Evolutionary conservation across 2,888 invertebrate species (phyloP).

Genomic region (Dicyrtoma fusca): DNA sequence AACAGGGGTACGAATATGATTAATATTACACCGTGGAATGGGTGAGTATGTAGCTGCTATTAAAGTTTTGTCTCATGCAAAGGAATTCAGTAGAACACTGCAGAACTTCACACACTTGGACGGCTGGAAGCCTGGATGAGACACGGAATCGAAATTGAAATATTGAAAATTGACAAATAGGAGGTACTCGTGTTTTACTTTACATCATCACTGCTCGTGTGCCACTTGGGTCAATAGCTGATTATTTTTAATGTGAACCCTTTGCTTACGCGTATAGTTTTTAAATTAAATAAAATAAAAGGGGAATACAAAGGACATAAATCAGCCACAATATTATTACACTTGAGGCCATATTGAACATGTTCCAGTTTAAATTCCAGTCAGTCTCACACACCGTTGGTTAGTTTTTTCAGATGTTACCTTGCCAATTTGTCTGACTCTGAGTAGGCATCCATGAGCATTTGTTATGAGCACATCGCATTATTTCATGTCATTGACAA

Average conservation of each 20-base stretch:
- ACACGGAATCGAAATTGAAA: neutral
- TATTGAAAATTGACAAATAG: neutral
- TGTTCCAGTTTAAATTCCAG: neutral
- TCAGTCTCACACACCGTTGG: neutral
- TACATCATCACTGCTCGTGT: conserved; percentile 10
- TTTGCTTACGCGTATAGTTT: neutral
- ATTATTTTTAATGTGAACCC: conserved; percentile 15
- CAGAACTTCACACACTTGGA: no score
- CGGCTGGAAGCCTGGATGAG: neutral
- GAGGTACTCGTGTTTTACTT: neutral
- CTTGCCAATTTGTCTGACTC: neutral
- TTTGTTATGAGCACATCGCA: no score
- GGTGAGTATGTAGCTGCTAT: no score
- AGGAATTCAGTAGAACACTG: no score
- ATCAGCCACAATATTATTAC: neutral
- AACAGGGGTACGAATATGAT: no score
- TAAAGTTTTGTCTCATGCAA: no score
- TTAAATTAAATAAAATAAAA: neutral
- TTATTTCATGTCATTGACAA: no score
- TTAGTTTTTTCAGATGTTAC: neutral
- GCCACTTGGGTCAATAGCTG: conserved; percentile 34
- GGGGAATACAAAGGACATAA: neutral
- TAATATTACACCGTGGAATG: no score
- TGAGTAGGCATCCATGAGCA: no score
- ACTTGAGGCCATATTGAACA: conserved; percentile 9